phyloP scores from a whole-genome alignment of 2,797 vertebrate genomes.

The Rhinatrema bivittatum region DNA sequence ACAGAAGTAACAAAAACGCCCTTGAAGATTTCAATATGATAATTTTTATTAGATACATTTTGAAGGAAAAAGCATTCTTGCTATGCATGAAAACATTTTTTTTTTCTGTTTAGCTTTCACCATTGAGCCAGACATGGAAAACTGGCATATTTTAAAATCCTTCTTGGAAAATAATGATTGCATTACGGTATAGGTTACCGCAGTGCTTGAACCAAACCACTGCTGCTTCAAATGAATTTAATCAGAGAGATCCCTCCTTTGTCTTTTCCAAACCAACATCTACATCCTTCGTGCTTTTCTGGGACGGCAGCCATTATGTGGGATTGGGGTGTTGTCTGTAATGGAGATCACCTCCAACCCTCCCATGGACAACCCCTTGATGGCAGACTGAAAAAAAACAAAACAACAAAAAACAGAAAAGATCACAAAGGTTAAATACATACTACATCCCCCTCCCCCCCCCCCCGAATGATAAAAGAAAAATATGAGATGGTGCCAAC shows the following conservation, averaged over 20 bases:
- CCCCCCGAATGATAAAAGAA: too few species aligned
- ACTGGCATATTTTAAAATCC: background rate
- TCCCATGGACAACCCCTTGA: conserved; percentile 88
- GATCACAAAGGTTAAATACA: too few species aligned
- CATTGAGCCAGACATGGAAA: background rate
- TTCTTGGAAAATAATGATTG: too few species aligned
- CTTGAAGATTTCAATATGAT: conserved; percentile 13
- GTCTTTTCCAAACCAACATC: too few species aligned
- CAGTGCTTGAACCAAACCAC: too few species aligned
- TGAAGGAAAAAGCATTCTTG: conserved; percentile 16
- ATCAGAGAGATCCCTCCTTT: too few species aligned
- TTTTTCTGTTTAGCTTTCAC: conserved; percentile 1
- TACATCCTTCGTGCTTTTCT: conserved; percentile 76
- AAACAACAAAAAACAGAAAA: too few species aligned
- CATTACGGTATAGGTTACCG: background rate
- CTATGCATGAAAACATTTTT: background rate
- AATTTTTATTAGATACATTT: conserved; percentile 30
- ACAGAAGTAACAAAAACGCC: conserved; percentile 7
- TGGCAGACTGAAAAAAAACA: conserved; percentile 67
- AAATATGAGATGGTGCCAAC: too few species aligned
- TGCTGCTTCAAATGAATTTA: too few species aligned
- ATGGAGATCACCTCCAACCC: conserved; percentile 89
- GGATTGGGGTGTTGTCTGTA: conserved; percentile 89
- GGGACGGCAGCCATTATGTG: conserved; percentile 94
- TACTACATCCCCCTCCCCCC: too few species aligned